These are phyloP conservation scores for Lordiphosa fenestrarum DNA, from an alignment of 2,888 invertebrate species.

Conservation along the genomic window DNA sequence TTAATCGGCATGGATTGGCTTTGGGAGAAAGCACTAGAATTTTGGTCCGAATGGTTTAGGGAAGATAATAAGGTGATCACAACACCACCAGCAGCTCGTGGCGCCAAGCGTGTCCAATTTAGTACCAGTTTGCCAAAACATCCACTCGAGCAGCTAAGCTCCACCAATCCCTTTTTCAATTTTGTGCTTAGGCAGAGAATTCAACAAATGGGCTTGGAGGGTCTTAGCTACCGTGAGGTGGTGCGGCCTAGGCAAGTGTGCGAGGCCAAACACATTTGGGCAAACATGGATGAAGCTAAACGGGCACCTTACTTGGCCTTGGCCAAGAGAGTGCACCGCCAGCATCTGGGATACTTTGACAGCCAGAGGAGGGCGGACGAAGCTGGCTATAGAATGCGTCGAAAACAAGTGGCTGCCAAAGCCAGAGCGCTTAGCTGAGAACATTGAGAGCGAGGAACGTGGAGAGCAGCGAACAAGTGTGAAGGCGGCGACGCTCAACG, in stretches of 20 bases:
- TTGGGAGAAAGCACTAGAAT: slow-evolving; percentile 5
- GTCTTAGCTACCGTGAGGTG: slow-evolving; percentile 14
- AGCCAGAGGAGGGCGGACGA: slow-evolving; percentile 4
- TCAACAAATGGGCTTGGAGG: not conserved
- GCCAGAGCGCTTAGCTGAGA: slow-evolving; percentile 1
- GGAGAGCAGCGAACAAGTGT: not conserved
- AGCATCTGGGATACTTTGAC: not conserved
- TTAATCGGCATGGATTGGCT: slow-evolving; percentile 5
- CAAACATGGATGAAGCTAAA: slow-evolving; percentile 2
- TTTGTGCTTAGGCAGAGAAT: slow-evolving; percentile 4
- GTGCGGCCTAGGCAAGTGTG: not conserved
- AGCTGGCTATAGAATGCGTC: slow-evolving; percentile 3
- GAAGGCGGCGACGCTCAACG: too few species aligned
- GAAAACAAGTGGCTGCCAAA: slow-evolving; percentile 3
- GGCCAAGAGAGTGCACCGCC: slow-evolving; percentile 1
- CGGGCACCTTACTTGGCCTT: slow-evolving; percentile 8
- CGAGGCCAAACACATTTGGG: slow-evolving; percentile 1
- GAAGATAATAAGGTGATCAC: not conserved
- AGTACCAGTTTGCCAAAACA: not conserved
- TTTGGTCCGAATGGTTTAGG: slow-evolving; percentile 5
- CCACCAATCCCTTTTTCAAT: slow-evolving; percentile 11
- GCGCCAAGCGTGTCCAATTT: not conserved
- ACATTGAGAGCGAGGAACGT: not conserved
- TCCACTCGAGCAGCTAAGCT: slow-evolving; percentile 1
- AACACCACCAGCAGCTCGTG: not conserved